Conservation (phyloP, 2,797 vertebrate genomes). For the Coluber constrictor region DNA sequence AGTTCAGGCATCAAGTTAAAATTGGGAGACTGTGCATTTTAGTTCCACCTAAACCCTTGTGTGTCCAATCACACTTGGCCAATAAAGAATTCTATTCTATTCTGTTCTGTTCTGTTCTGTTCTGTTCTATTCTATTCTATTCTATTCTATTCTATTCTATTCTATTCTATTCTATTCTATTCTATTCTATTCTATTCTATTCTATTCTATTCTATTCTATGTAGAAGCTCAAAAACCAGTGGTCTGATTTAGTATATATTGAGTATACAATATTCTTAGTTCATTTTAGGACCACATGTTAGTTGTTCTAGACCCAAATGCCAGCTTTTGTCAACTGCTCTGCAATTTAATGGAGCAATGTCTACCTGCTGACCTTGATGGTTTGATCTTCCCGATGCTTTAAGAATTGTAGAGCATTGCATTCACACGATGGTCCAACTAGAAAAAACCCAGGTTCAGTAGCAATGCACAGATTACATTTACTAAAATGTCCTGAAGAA, state of each 20-base stretch:
- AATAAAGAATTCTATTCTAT: too few relatives aligned
- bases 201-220: too few relatives aligned
- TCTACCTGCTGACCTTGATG: neutral
- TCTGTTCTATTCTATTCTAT: too few relatives aligned
- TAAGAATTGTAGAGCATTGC: neutral
- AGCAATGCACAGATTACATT: slow-evolving; percentile 33
- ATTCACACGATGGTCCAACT: neutral
- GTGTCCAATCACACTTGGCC: too few relatives aligned
- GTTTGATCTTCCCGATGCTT: neutral
- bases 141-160: too few relatives aligned
- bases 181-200: too few relatives aligned
- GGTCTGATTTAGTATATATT: neutral
- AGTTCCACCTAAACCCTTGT: neutral
- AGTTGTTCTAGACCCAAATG: neutral
- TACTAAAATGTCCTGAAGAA: slow-evolving; percentile 58
- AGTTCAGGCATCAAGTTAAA: neutral
- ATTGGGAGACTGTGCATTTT: neutral
- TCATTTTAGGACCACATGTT: neutral
- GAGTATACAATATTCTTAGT: neutral
- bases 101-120: too few relatives aligned
- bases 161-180: too few relatives aligned
- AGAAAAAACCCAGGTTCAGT: slow-evolving; percentile 1
- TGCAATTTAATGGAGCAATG: neutral
- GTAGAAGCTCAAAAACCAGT: neutral
- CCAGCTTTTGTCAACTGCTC: neutral